phyloP scores from a whole-genome alignment of 2,888 invertebrate species.

The Crocallis elinguaria region DNA sequence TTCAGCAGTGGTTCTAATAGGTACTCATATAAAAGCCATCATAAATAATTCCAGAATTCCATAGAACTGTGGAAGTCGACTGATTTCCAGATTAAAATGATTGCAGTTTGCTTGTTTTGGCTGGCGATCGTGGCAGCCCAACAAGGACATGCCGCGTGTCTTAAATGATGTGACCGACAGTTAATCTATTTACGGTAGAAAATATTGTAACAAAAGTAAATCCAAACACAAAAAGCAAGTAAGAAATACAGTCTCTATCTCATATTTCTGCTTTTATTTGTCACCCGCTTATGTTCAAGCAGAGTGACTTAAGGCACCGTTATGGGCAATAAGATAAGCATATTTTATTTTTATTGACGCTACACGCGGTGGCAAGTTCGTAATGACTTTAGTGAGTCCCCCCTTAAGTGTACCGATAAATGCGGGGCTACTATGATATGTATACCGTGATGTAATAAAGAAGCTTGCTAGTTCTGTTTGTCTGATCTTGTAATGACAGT shows the following conservation, averaged over 20 bases:
- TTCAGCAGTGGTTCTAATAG: too few species aligned
- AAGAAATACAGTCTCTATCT: slow-evolving; percentile 25
- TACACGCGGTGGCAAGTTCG: slow-evolving; percentile 51
- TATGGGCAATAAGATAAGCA: slow-evolving; percentile 57
- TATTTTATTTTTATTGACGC: slow-evolving; percentile 65
- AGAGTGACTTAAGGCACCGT: slow-evolving; percentile 56
- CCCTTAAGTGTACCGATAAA: slow-evolving; percentile 57
- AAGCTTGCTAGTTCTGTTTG: slow-evolving; percentile 5
- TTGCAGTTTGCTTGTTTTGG: too few species aligned
- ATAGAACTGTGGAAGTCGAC: too few species aligned
- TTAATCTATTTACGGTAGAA: slow-evolving; percentile 21
- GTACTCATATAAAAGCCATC: too few species aligned
- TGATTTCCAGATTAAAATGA: too few species aligned
- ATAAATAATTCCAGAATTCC: too few species aligned
- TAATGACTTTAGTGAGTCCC: slow-evolving; percentile 53
- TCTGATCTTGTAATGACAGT: too few species aligned
- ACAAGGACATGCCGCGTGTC: too few species aligned
- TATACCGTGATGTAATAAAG: background rate
- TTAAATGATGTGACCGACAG: too few species aligned
- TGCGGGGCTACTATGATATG: slow-evolving; percentile 19
- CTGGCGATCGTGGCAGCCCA: too few species aligned
- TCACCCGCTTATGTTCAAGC: slow-evolving; percentile 55
- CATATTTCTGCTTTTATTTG: slow-evolving; percentile 35
- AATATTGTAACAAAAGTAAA: slow-evolving; percentile 6
- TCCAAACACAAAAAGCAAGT: slow-evolving; percentile 10